Conservation (phyloP, 92 coral and sea anemone species). For the Actinostola sp. region DNA sequence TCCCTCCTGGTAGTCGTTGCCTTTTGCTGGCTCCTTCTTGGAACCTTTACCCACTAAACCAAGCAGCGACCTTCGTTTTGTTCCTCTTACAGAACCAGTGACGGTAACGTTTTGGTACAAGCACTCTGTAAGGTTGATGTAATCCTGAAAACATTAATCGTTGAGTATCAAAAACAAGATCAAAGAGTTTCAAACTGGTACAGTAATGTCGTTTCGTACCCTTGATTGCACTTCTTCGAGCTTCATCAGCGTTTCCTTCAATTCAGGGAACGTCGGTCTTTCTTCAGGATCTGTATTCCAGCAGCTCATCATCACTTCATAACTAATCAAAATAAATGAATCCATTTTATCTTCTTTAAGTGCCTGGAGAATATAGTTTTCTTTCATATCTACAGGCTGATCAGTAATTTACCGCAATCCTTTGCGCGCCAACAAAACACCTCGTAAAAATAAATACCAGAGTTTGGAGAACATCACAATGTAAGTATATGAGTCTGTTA, state of each 20-base stretch:
- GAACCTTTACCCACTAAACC: constrained; percentile 22
- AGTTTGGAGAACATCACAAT: too few species aligned
- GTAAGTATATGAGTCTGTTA: too few species aligned
- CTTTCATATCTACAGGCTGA: too few species aligned
- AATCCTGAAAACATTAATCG: constrained; percentile 6
- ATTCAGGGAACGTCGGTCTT: constrained; percentile 52
- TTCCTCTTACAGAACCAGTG: neutral
- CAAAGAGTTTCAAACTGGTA: too few species aligned
- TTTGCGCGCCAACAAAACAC: too few species aligned
- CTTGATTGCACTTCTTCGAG: constrained; percentile 31
- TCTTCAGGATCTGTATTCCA: constrained; percentile 50
- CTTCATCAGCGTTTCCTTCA: constrained; percentile 23
- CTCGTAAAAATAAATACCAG: too few species aligned
- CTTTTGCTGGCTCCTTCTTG: constrained; percentile 16
- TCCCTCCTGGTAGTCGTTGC: constrained; percentile 22
- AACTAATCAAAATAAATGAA: constrained; percentile 17
- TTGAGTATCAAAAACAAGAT: neutral
- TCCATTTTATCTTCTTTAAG: neutral
- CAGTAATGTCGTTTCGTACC: neutral
- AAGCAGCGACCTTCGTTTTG: constrained; percentile 16
- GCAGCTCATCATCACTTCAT: constrained; percentile 52
- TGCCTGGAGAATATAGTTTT: too few species aligned
- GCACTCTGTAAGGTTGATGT: constrained; percentile 24
- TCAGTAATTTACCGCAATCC: too few species aligned
- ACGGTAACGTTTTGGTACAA: constrained; percentile 23